phyloP scores from a whole-genome alignment of 2,888 invertebrate species.

The Azorinus chamasolen region DNA sequence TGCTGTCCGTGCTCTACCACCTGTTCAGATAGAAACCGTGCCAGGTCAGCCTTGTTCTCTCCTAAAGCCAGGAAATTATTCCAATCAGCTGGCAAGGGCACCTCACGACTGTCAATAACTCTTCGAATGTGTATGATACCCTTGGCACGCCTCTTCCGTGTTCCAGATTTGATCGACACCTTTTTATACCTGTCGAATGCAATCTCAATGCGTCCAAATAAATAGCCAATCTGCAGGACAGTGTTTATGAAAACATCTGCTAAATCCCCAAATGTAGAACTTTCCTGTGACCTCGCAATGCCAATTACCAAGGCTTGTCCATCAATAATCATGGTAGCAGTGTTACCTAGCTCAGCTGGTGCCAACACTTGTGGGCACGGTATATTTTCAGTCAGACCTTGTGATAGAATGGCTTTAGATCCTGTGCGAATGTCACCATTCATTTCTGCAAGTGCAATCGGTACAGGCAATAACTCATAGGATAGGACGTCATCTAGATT shows the following conservation, averaged over 20 bases:
- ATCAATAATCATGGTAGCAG: slow-evolving; percentile 1
- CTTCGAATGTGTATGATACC: slow-evolving; percentile 1
- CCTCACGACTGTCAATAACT: slow-evolving; percentile 7
- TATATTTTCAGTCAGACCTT: too few relatives aligned
- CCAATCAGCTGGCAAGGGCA: slow-evolving; percentile 6
- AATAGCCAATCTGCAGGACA: neutral
- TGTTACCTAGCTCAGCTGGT: neutral
- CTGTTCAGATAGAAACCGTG: slow-evolving; percentile 4
- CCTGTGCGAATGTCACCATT: neutral
- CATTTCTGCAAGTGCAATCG: slow-evolving; percentile 8
- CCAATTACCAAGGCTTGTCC: neutral
- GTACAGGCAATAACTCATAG: neutral
- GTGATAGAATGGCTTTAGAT: neutral
- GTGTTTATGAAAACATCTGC: neutral
- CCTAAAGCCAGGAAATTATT: slow-evolving; percentile 1
- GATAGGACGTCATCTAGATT: neutral
- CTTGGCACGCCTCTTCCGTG: neutral
- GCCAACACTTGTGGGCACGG: neutral
- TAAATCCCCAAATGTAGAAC: slow-evolving; percentile 9
- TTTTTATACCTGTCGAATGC: slow-evolving; percentile 7
- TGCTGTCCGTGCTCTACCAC: neutral
- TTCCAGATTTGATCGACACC: neutral
- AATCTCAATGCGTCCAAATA: neutral
- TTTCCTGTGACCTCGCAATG: neutral
- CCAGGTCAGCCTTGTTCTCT: slow-evolving; percentile 18